Conservation (phyloP, 2,113 vertebrate species). For the Grammomys surdaster region DNA sequence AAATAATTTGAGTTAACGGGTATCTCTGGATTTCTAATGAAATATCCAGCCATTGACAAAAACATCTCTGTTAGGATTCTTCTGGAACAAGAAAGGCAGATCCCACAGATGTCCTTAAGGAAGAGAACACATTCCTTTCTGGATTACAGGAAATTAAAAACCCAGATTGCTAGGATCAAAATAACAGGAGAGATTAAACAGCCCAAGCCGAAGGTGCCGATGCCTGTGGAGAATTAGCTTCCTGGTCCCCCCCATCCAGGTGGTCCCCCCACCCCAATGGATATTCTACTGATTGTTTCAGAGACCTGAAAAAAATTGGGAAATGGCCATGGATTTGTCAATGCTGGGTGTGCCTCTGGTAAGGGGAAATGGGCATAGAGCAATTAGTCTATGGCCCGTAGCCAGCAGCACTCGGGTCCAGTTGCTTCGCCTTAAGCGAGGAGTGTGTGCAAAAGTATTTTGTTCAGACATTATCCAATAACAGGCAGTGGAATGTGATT, state of each 20-base stretch:
- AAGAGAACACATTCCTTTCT: conserved; percentile 74
- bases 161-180: conserved; percentile 80
- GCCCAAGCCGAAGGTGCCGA: conserved; percentile 77
- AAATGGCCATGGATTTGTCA: conserved; percentile 59
- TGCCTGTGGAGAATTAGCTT: conserved; percentile 67
- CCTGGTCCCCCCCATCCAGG: rapidly evolving
- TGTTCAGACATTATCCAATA: conserved; percentile 69
- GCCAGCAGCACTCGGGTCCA: conserved; percentile 47
- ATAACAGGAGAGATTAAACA: conserved; percentile 83
- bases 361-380: conserved; percentile 29
- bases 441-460: not conserved
- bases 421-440: conserved; percentile 65
- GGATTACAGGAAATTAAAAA: conserved; percentile 87
- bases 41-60: conserved; percentile 69
- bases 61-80: conserved; percentile 72
- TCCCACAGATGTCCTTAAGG: conserved; percentile 77
- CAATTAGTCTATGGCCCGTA: conserved; percentile 54
- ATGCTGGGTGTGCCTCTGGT: conserved; percentile 62
- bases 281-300: conserved; percentile 69
- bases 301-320: conserved; percentile 70
- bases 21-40: conserved; percentile 69
- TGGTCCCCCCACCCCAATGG: not conserved
- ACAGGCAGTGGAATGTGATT: conserved; percentile 68
- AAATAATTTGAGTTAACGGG: conserved; percentile 74
- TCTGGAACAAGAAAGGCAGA: conserved; percentile 69